Evolutionary conservation across 2,113 vertebrate species (phyloP).

Genomic region (Leptosomus discolor): DNA sequence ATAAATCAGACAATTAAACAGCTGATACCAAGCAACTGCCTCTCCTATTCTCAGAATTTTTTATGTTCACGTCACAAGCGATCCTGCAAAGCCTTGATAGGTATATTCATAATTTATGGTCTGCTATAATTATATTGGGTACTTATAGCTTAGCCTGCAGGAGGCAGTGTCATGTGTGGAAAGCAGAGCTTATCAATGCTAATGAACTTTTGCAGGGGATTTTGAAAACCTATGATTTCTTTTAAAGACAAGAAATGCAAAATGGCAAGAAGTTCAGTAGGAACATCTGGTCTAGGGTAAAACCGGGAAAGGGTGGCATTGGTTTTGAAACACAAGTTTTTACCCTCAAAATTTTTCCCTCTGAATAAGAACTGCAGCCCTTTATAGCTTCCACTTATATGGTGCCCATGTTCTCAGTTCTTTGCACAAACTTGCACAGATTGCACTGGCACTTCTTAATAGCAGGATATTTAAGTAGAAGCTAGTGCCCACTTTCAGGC

Average conservation of each 20-base stretch:
- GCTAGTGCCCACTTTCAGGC: not conserved
- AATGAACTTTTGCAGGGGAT: not conserved
- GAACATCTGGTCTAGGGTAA: not conserved
- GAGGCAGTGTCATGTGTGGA: constrained; percentile 23
- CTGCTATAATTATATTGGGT: not conserved
- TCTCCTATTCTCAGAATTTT: not conserved
- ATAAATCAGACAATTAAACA: not conserved
- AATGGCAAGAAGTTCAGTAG: not conserved
- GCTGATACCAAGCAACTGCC: not conserved
- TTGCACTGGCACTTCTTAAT: not conserved
- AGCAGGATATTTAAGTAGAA: not conserved
- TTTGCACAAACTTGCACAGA: not conserved
- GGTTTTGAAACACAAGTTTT: not conserved
- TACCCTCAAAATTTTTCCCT: not conserved
- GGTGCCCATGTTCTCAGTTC: not conserved
- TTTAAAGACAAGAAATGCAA: not conserved
- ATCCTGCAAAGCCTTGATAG: not conserved
- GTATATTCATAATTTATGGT: constrained; percentile 50
- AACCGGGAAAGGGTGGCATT: not conserved
- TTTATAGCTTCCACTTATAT: not conserved
- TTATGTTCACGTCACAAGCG: not conserved
- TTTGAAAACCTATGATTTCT: not conserved
- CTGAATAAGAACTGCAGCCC: not conserved
- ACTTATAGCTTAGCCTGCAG: constrained; percentile 23
- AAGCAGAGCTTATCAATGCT: not conserved